Evolutionary conservation across 2,888 invertebrate species (phyloP).

Genomic region (Pimpla rufipes): DNA sequence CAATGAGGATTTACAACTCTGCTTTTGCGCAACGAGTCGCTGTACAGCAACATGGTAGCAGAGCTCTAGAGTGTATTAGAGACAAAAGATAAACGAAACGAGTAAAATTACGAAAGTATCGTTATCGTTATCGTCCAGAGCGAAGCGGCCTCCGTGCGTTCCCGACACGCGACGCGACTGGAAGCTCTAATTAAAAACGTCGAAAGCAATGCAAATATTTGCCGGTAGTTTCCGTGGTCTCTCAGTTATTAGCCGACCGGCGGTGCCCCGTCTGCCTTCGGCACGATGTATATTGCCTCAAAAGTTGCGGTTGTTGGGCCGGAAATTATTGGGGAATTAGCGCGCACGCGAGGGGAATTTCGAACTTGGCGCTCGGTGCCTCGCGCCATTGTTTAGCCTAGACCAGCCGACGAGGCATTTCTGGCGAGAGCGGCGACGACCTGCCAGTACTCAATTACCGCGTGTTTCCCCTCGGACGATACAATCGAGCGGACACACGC

Average conservation of each 20-base stretch:
- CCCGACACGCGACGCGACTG: neutral
- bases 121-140: constrained; percentile 4
- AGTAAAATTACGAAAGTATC: neutral
- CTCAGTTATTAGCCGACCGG: neutral
- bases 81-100: too few species aligned
- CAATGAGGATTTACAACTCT: too few species aligned
- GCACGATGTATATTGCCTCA: constrained; percentile 15
- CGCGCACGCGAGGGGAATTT: constrained; percentile 18
- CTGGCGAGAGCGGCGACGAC: constrained; percentile 36
- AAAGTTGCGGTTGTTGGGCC: constrained; percentile 16
- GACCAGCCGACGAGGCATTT: constrained; percentile 31
- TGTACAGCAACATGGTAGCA: too few species aligned
- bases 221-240: neutral
- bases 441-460: constrained; percentile 63
- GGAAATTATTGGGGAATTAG: constrained; percentile 31
- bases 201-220: neutral
- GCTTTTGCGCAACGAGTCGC: too few species aligned
- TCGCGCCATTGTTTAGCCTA: constrained; percentile 24
- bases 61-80: too few species aligned
- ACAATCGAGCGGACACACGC: neutral
- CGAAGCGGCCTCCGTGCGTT: neutral
- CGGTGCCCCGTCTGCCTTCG: neutral
- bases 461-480: constrained; percentile 38
- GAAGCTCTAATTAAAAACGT: constrained; percentile 8
- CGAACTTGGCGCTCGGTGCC: constrained; percentile 10